phyloP scores from a whole-genome alignment of 2,113 vertebrate species.

The Sminthopsis crassicaudata region DNA sequence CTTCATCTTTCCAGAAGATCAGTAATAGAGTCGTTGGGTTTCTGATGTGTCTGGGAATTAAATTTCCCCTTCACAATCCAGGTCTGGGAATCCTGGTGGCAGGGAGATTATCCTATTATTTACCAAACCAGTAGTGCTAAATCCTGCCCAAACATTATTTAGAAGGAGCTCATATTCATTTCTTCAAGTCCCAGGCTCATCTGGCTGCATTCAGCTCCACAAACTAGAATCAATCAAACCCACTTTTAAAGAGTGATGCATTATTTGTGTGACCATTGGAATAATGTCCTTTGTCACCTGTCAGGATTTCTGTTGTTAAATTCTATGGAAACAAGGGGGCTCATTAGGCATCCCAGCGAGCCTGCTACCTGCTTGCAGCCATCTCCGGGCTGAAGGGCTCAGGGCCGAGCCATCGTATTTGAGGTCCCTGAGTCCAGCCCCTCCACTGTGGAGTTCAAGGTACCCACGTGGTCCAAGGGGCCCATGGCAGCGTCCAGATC shows the following conservation, averaged over 20 bases:
- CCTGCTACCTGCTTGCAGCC: too few relatives aligned
- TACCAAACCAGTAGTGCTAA: conserved; percentile 78
- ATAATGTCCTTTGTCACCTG: neutral
- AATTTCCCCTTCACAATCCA: conserved; percentile 73
- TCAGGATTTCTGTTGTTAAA: neutral
- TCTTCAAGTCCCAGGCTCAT: conserved; percentile 59
- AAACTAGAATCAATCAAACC: conserved; percentile 50
- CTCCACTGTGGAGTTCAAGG: too few relatives aligned
- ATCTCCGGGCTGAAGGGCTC: neutral
- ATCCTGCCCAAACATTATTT: conserved; percentile 72
- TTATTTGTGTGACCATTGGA: conserved; percentile 33
- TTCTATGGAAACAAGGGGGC: neutral
- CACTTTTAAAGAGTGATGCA: conserved; percentile 38
- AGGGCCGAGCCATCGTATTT: too few relatives aligned
- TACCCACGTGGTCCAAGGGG: too few relatives aligned
- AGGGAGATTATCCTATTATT: conserved; percentile 74
- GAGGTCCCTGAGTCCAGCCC: too few relatives aligned
- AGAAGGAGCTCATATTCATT: conserved; percentile 49
- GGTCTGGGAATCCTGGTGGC: conserved; percentile 63
- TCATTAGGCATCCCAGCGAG: neutral
- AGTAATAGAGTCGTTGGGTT: neutral
- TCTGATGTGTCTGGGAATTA: conserved; percentile 55
- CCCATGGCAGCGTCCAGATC: too few relatives aligned
- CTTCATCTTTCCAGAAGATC: neutral
- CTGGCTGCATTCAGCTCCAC: conserved; percentile 39